phyloP scores from a whole-genome alignment of 2,113 vertebrate genomes.

The Reinhardtius hippoglossoides region DNA sequence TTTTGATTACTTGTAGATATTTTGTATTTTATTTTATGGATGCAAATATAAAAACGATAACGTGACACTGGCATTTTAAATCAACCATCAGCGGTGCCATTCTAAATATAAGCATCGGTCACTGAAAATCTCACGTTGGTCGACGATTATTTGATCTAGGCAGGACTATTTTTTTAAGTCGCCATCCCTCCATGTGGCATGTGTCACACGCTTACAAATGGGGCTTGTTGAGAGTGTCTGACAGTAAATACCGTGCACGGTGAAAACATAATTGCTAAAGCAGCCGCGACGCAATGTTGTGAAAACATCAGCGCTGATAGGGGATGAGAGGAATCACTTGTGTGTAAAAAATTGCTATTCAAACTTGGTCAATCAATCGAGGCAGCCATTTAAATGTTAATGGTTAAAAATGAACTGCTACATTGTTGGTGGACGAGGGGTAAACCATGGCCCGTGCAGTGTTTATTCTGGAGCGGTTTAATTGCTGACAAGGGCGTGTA shows the following conservation, averaged over 20 bases:
- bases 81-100: background rate
- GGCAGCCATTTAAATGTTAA: slow-evolving; percentile 71
- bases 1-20: background rate
- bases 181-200: background rate
- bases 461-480: slow-evolving; percentile 47
- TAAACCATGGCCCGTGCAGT: background rate
- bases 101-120: background rate
- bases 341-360: slow-evolving; percentile 69
- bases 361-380: slow-evolving; percentile 59
- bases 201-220: slow-evolving; percentile 42
- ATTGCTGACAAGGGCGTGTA: slow-evolving; percentile 54
- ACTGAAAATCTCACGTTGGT: background rate
- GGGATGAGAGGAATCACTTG: slow-evolving; percentile 55
- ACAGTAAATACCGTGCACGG: slow-evolving; percentile 34
- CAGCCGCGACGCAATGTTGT: slow-evolving; percentile 44
- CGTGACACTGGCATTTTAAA: background rate
- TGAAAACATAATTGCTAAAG: slow-evolving; percentile 58
- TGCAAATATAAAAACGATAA: background rate
- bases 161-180: slow-evolving; percentile 4
- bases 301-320: slow-evolving; percentile 52
- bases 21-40: background rate
- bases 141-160: background rate
- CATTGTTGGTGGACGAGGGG: slow-evolving; percentile 37
- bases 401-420: slow-evolving; percentile 54
- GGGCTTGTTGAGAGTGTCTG: slow-evolving; percentile 31